A percentile compares a stretch with the other conserved stretches of the same genome.
Conservation (phyloP, 2,888 invertebrate genomes). For the Coecobrya sp. region DNA sequence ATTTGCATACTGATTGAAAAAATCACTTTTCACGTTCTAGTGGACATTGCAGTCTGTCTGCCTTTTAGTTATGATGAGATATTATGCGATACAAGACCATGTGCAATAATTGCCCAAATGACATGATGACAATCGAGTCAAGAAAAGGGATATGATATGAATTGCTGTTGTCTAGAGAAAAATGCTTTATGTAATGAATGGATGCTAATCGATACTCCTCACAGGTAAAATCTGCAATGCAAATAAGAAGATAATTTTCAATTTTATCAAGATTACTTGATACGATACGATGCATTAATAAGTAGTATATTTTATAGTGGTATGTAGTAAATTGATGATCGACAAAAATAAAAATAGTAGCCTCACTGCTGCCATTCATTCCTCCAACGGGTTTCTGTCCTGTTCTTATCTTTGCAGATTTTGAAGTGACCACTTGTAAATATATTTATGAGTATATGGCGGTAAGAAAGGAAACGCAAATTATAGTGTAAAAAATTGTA, state of each 20-base stretch:
- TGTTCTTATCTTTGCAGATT: neutral
- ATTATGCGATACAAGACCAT: neutral
- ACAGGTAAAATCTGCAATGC: constrained; percentile 36
- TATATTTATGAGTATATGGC: neutral
- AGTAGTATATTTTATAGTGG: no score
- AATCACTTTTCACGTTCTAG: neutral
- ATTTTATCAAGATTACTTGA: constrained; percentile 25
- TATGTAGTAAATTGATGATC: constrained; percentile 26
- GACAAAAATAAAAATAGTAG: constrained; percentile 19
- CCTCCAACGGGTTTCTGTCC: neutral
- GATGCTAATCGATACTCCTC: neutral
- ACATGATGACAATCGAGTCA: constrained; percentile 62
- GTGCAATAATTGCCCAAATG: constrained; percentile 58
- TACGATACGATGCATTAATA: neutral
- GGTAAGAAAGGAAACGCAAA: constrained; percentile 17
- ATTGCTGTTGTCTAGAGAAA: constrained; percentile 5
- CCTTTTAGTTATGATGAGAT: constrained; percentile 4
- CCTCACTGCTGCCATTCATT: neutral
- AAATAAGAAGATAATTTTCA: constrained; percentile 36
- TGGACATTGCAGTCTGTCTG: neutral
- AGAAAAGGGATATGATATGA: neutral
- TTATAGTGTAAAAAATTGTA: neutral
- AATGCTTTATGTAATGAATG: neutral
- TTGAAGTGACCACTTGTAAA: neutral
- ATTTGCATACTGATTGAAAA: constrained; percentile 71